Evolutionary conservation across 2,113 vertebrate species (phyloP).

Genomic region (Sorex fumeus): DNA sequence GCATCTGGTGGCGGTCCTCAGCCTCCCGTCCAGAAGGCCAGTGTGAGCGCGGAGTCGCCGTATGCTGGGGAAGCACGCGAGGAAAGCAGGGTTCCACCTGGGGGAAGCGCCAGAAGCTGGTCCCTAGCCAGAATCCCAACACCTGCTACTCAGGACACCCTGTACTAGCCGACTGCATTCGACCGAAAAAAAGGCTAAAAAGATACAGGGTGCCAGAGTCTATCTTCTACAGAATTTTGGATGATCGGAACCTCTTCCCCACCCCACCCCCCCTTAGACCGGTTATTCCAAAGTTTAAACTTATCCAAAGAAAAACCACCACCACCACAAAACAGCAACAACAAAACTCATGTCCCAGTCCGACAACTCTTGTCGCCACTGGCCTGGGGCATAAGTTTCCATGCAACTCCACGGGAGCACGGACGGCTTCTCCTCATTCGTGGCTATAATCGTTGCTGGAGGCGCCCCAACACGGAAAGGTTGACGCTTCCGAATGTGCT

Average conservation of each 20-base stretch:
- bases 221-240: conserved; percentile 60
- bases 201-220: conserved; percentile 39
- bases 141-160: not conserved
- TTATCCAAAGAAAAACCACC: conserved; percentile 7
- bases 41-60: not conserved
- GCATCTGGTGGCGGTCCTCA: not conserved
- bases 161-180: not conserved
- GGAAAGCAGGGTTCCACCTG: not conserved
- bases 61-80: not conserved
- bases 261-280: conserved; percentile 41
- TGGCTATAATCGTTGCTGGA: conserved; percentile 85
- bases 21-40: conserved; percentile 52
- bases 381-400: conserved; percentile 82
- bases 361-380: conserved; percentile 67
- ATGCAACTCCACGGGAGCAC: conserved; percentile 73
- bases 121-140: not conserved
- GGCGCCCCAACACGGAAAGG: conserved; percentile 85
- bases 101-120: not conserved
- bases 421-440: conserved; percentile 78
- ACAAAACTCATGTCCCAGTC: conserved; percentile 74
- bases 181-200: not conserved
- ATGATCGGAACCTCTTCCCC: conserved; percentile 64
- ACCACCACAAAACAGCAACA: not conserved
- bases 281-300: conserved; percentile 77
- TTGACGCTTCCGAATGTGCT: conserved; percentile 86